Conservation (phyloP, 2,113 vertebrate species). For the Sceloporus tristichus region DNA sequence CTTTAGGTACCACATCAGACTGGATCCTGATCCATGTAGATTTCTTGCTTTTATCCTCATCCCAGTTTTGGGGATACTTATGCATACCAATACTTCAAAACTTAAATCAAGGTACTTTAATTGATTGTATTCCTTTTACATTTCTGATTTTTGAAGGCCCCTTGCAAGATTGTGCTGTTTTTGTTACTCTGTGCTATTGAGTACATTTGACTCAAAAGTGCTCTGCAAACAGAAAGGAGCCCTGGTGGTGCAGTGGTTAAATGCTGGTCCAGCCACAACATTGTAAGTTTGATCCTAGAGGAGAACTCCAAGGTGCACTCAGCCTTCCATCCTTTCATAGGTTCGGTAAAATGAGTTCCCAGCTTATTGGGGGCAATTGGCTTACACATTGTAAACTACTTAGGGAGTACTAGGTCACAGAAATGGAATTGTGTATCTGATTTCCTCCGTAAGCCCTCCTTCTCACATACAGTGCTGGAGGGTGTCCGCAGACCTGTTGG, state of each 20-base stretch:
- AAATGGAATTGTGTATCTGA: background rate
- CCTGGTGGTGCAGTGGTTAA: too few relatives aligned
- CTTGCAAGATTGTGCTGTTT: background rate
- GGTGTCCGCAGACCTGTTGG: background rate
- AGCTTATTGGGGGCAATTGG: too few relatives aligned
- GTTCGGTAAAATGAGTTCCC: too few relatives aligned
- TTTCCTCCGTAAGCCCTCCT: background rate
- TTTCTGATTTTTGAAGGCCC: background rate
- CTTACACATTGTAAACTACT: too few relatives aligned
- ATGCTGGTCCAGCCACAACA: background rate
- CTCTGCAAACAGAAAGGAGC: too few relatives aligned
- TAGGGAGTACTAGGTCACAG: too few relatives aligned
- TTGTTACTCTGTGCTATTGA: background rate
- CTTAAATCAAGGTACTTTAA: constrained; percentile 84
- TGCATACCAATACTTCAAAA: constrained; percentile 84
- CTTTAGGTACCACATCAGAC: constrained; percentile 84
- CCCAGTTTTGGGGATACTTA: constrained; percentile 83
- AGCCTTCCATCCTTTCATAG: too few relatives aligned
- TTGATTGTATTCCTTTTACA: background rate
- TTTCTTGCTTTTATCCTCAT: constrained; percentile 83
- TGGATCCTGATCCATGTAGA: constrained; percentile 93
- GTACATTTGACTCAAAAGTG: background rate
- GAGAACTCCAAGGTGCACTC: too few relatives aligned
- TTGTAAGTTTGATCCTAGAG: too few relatives aligned
- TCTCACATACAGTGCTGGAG: background rate